Evolutionary conservation across 2,888 invertebrate genomes (phyloP), one percentile per base, ranked within the genome.

Genomic region (Leptopilina syphax): DNA sequence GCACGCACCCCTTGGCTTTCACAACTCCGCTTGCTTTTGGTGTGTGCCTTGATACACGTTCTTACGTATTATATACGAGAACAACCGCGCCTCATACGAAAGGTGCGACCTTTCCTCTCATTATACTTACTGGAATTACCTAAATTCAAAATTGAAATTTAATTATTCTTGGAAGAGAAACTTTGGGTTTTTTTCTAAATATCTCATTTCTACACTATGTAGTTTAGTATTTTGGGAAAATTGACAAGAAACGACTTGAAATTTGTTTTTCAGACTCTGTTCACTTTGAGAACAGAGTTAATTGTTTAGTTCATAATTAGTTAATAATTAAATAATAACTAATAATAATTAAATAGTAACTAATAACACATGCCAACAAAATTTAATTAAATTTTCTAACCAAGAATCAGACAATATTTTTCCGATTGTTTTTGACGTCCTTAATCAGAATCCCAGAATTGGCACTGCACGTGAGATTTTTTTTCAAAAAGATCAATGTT

Each of bases 41-140:
- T 78, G 50, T 50, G 50, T 50, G 50, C 10, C 79, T 85, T 84
- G 85, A 86, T 85, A 84, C 84, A 81, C 82, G 80, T 82, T 80
- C 73, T 73, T 80, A 77, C 73, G 79, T 82, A 80, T 81, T 80
- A 79, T 80, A 78, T 80, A 82, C 80, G 50, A 50, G 50, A 50
- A 12, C 50, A 44, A 68, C 41, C 54, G 41, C 34, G 57, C 68
- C 68, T 68, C 50, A 50, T 79, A 27, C 47, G 67, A 76, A 27
- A 78, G 76, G 78, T 70, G 73, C 65, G 77, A 77, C 63, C 73
- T 50, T 76, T 79, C 76, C 41, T 67, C 73, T 80, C 66, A 63
- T 80, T 78, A 34, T 34, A 82, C 79, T 82, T 80, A 67, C 76
- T 34, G 79, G 57, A 77, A 81, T 81, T 84, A 83, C 82, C 76